Evolutionary conservation across 2,113 vertebrate genomes (phyloP).

Genomic region (Addax nasomaculatus): DNA sequence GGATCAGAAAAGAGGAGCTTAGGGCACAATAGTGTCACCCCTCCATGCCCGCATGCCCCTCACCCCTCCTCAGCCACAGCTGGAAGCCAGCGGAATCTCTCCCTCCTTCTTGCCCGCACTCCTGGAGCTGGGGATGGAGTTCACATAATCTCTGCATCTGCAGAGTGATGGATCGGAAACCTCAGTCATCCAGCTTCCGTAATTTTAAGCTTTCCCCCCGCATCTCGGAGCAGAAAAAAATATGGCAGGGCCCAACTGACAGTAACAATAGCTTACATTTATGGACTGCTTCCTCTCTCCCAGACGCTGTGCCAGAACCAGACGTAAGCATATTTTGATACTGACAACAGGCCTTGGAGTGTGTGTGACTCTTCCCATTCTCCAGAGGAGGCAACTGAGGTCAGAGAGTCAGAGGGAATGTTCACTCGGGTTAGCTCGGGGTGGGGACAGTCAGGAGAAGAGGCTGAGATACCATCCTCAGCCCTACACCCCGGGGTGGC

Average conservation of each 20-base stretch:
- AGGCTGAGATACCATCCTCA: neutral
- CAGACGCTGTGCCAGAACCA: neutral
- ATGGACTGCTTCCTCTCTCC: neutral
- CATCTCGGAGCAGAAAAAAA: neutral
- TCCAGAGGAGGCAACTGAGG: neutral
- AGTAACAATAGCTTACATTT: neutral
- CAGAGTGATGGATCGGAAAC: neutral
- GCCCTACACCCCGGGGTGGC: neutral
- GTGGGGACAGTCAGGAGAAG: neutral
- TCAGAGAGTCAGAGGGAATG: neutral
- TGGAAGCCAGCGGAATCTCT: neutral
- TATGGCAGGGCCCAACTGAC: neutral
- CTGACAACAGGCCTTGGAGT: fast-evolving
- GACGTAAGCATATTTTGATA: neutral
- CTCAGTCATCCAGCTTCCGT: neutral
- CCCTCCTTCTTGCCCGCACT: neutral
- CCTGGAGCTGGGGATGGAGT: neutral
- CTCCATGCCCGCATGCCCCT: fast-evolving
- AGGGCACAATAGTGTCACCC: fast-evolving
- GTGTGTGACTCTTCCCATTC: neutral
- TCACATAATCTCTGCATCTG: neutral
- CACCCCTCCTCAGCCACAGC: neutral
- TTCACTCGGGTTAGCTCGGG: neutral
- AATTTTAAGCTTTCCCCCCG: neutral
- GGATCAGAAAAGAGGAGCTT: neutral